A percentile compares a stretch with the other conserved stretches of the same genome.
Evolutionary conservation across 2,797 vertebrate genomes (phyloP).

Genomic region (Sebastes hopkinsi): DNA sequence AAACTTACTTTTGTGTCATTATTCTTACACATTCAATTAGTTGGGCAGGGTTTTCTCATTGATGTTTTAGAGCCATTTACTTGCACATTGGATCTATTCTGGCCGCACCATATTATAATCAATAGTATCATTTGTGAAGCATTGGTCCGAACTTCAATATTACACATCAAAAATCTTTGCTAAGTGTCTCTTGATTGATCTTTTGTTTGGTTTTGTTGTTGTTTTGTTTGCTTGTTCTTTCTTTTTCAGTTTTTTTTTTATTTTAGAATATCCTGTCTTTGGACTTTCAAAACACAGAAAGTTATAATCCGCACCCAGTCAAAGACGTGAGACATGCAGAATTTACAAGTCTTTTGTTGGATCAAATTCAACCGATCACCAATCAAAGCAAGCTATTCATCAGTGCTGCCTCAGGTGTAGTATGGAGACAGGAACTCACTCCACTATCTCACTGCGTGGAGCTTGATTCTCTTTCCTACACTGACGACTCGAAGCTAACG

Average conservation of each 20-base stretch:
- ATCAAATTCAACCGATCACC: conserved; percentile 37
- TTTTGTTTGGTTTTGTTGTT: conserved; percentile 32
- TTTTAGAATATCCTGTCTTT: conserved; percentile 41
- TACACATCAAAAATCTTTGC: not conserved
- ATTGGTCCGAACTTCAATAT: conserved; percentile 12
- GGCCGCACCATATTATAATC: conserved; percentile 17
- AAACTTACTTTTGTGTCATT: conserved; percentile 35
- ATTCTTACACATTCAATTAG: conserved; percentile 24
- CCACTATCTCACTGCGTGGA: conserved; percentile 18
- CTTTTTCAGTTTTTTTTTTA: not conserved
- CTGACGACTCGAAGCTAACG: conserved; percentile 39
- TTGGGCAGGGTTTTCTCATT: not conserved
- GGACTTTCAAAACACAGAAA: conserved; percentile 44
- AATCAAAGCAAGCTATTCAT: conserved; percentile 23
- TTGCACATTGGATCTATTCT: not conserved
- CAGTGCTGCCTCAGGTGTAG: conserved; percentile 30
- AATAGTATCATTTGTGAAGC: conserved; percentile 2
- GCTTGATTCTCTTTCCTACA: conserved; percentile 35
- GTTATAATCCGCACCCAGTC: conserved; percentile 52
- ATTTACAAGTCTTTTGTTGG: conserved; percentile 76
- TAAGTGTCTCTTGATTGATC: conserved; percentile 9
- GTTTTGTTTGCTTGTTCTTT: conserved; percentile 14
- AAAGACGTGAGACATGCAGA: conserved; percentile 75
- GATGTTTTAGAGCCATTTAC: conserved; percentile 7
- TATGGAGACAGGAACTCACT: conserved; percentile 15